Evolutionary conservation across 2,113 vertebrate genomes (phyloP).

Genomic region (Synchiropus splendidus): DNA sequence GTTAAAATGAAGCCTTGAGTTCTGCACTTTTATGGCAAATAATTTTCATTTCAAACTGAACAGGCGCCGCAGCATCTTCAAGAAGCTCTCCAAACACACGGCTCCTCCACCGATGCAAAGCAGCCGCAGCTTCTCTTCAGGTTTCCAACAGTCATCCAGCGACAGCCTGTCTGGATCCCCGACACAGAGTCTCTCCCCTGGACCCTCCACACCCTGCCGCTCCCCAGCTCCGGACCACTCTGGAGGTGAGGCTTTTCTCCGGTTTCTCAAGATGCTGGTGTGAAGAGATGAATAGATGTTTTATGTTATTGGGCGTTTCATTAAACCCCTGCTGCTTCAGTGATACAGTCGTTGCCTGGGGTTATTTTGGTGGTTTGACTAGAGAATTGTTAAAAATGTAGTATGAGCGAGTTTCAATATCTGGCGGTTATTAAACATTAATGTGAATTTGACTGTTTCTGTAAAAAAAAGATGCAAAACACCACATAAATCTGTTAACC

Average conservation of each 20-base stretch:
- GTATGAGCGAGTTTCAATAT: too few species aligned
- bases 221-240: conserved; percentile 77
- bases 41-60: conserved; percentile 16
- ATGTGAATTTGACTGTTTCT: too few species aligned
- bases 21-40: background rate
- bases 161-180: conserved; percentile 89
- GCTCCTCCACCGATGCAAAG: conserved; percentile 73
- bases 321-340: too few species aligned
- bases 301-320: too few species aligned
- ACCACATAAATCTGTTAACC: too few species aligned
- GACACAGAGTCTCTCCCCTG: conserved; percentile 81
- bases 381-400: too few species aligned
- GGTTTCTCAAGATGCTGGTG: too few species aligned
- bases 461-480: too few species aligned
- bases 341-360: too few species aligned
- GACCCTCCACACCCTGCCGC: conserved; percentile 74
- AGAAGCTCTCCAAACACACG: conserved; percentile 83
- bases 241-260: conserved; percentile 58
- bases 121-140: conserved; percentile 88
- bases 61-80: conserved; percentile 78
- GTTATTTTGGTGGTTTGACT: too few species aligned
- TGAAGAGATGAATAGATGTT: too few species aligned
- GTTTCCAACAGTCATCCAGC: conserved; percentile 85
- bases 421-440: too few species aligned
- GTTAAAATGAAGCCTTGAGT: background rate